Evolutionary conservation across 1,140 invertebrate genomes (phyloP).

Genomic region (Euwallacea fornicatus): DNA sequence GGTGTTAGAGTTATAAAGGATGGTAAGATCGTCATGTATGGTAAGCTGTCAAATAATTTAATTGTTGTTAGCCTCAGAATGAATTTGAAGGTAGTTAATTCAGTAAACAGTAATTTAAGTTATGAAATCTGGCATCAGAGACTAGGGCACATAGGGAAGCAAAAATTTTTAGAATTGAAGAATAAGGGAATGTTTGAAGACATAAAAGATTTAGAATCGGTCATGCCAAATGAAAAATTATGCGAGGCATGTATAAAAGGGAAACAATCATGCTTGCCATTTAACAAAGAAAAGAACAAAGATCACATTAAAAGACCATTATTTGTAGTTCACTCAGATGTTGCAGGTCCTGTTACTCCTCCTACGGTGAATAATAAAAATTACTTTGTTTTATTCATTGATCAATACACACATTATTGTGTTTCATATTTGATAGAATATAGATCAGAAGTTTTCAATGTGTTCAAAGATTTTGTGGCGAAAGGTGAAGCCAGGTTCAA

Average conservation of each 20-base stretch:
- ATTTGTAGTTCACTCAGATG: conserved; percentile 54
- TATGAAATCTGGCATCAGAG: conserved; percentile 35
- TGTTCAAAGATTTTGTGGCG: conserved; percentile 49
- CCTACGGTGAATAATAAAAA: conserved; percentile 48
- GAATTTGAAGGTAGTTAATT: not conserved
- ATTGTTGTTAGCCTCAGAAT: not conserved
- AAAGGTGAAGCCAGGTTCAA: conserved; percentile 52
- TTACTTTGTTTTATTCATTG: conserved; percentile 52
- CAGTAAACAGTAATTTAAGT: conserved; percentile 6
- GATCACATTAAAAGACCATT: conserved; percentile 50
- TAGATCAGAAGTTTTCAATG: conserved; percentile 50
- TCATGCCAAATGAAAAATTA: conserved; percentile 44
- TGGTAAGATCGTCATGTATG: not conserved
- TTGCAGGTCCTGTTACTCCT: conserved; percentile 55
- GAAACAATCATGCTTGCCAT: conserved; percentile 54
- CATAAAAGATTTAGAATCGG: conserved; percentile 40
- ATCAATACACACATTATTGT: conserved; percentile 51
- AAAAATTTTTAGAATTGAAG: conserved; percentile 41
- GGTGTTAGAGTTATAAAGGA: conserved; percentile 1
- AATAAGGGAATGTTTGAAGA: conserved; percentile 48
- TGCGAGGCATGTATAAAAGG: conserved; percentile 56
- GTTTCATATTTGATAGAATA: conserved; percentile 48
- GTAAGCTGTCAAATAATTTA: conserved; percentile 2
- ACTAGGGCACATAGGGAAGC: conserved; percentile 24
- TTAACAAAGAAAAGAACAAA: conserved; percentile 50